Percentiles rank a stretch among this genome's conserved stretches.
Evolutionary conservation across 2,113 vertebrate genomes (phyloP).

Genomic region (Thunnus maccoyii): DNA sequence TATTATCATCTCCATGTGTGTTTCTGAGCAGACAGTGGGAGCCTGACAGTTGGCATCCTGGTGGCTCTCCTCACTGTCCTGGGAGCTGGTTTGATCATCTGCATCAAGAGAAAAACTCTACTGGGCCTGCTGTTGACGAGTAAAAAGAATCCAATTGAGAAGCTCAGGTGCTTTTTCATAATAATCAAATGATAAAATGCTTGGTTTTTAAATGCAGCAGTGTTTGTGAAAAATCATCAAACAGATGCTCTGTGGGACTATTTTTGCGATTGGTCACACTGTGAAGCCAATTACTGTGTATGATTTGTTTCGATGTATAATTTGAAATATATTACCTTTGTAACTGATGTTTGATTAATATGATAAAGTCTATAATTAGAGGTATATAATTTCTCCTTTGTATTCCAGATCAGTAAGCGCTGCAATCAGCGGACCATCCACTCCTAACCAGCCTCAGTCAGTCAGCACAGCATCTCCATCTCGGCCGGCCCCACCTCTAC

Average conservation of each 20-base stretch:
- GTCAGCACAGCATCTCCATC: constrained; percentile 64
- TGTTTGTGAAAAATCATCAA: not conserved
- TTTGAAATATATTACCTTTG: constrained; percentile 20
- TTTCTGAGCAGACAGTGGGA: constrained; percentile 84
- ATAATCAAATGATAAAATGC: not conserved
- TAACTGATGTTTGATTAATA: constrained; percentile 4
- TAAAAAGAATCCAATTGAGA: constrained; percentile 92
- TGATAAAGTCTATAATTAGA: constrained; percentile 22
- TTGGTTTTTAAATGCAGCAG: not conserved
- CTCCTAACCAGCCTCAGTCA: constrained; percentile 67
- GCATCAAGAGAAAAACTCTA: constrained; percentile 91
- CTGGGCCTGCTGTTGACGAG: constrained; percentile 87
- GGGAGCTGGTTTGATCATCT: constrained; percentile 86
- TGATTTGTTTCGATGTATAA: constrained; percentile 35
- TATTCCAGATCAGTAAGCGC: constrained; percentile 77
- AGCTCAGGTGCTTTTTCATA: constrained; percentile 87
- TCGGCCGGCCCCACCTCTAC: constrained; percentile 61
- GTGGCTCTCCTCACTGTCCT: constrained; percentile 87
- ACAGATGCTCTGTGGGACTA: not conserved
- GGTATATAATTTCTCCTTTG: not conserved
- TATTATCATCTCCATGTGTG: not conserved
- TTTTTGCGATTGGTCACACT: constrained; percentile 20
- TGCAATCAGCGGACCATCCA: constrained; percentile 60
- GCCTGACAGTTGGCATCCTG: constrained; percentile 86
- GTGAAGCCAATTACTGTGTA: constrained; percentile 19